Evolutionary conservation across 2,113 vertebrate genomes (phyloP).

Genomic region (Equus quagga): DNA sequence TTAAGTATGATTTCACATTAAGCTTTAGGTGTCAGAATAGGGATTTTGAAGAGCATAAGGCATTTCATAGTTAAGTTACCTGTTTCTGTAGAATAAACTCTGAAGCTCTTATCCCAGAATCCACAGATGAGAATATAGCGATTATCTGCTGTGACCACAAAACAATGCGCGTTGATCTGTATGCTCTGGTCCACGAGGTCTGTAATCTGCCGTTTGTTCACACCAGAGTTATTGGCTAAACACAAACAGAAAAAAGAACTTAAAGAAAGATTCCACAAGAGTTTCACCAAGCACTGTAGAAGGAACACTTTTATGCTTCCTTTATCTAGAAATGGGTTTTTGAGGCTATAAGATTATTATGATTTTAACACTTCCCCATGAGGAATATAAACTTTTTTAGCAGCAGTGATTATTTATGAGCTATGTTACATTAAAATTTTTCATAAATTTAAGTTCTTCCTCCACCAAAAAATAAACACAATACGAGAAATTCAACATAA

Average conservation of each 20-base stretch:
- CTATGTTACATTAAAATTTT: slow-evolving; percentile 60
- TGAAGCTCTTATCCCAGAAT: slow-evolving; percentile 99
- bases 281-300: slow-evolving; percentile 69
- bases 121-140: slow-evolving; percentile 98
- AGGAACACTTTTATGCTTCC: slow-evolving; percentile 80
- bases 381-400: slow-evolving; percentile 71
- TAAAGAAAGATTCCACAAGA: slow-evolving; percentile 71
- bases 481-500: neutral
- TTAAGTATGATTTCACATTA: neutral
- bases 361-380: slow-evolving; percentile 73
- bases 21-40: neutral
- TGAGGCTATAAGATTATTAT: slow-evolving; percentile 71
- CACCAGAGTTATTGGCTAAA: slow-evolving; percentile 95
- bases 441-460: slow-evolving; percentile 54
- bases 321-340: slow-evolving; percentile 79
- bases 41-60: neutral
- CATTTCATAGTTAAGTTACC: slow-evolving; percentile 85
- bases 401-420: slow-evolving; percentile 72
- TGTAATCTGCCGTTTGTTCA: slow-evolving; percentile 98
- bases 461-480: slow-evolving; percentile 37
- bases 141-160: slow-evolving; percentile 99
- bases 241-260: slow-evolving; percentile 72
- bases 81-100: slow-evolving; percentile 99
- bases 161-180: slow-evolving; percentile 98
- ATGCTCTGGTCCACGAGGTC: slow-evolving; percentile 99